Percentiles rank a stretch among this genome's conserved stretches.
These are phyloP conservation scores for Rhagologus leucostigma DNA, from an alignment of 2,113 vertebrate species.

Conservation along the genomic window DNA sequence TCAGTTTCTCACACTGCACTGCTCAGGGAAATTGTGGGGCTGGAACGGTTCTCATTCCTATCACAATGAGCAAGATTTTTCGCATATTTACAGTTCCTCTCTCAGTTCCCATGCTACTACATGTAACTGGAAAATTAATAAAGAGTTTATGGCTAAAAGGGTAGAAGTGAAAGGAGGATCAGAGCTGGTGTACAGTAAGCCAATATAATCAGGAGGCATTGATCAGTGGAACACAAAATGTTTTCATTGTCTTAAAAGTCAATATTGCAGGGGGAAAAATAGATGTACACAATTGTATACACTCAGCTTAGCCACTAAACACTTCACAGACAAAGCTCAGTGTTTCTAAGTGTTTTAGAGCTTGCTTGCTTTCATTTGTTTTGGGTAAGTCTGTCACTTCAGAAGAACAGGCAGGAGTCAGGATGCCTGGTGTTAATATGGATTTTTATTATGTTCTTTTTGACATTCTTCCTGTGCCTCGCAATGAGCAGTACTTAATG, in stretches of 20 bases:
- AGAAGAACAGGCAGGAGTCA: not conserved
- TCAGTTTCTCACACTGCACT: not conserved
- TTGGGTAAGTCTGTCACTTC: not conserved
- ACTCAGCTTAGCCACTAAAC: not conserved
- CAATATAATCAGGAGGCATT: slow-evolving; percentile 36
- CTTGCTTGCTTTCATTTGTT: not conserved
- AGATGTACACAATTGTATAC: not conserved
- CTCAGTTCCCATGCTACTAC: not conserved
- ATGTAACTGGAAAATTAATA: not conserved
- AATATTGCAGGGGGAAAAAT: slow-evolving; percentile 30
- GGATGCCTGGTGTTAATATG: not conserved
- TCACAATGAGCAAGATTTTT: not conserved
- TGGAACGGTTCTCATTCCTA: not conserved
- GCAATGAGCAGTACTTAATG: not conserved
- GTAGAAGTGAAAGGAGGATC: not conserved
- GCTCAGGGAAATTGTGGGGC: not conserved
- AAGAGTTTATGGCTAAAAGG: not conserved
- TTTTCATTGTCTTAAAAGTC: slow-evolving; percentile 53
- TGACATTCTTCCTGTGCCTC: not conserved
- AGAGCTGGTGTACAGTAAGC: not conserved
- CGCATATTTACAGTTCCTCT: not conserved
- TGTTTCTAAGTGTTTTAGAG: not conserved
- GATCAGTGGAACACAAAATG: slow-evolving; percentile 68
- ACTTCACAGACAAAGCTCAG: not conserved
- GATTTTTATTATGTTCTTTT: not conserved